Evolutionary conservation across 1,140 invertebrate genomes (phyloP).

Genomic region (Macrostomum lignano): DNA sequence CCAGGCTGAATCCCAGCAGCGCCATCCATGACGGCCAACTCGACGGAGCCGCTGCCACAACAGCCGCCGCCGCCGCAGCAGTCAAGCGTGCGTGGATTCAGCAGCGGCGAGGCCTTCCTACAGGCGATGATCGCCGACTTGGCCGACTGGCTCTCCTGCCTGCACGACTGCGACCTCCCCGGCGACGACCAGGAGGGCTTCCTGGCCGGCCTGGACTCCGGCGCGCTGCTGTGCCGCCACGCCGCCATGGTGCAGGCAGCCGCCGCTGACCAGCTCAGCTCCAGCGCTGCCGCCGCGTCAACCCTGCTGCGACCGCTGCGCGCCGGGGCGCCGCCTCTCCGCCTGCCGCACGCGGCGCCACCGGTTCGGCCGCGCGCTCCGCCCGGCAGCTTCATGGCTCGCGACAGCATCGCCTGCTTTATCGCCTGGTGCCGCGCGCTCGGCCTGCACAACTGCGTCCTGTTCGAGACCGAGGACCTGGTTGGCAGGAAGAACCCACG

Average conservation of each 20-base stretch:
- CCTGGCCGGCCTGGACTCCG: slow-evolving; percentile 65
- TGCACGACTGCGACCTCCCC: slow-evolving; percentile 53
- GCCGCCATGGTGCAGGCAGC: slow-evolving; percentile 64
- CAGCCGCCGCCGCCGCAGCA: too few species aligned
- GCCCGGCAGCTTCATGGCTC: slow-evolving; percentile 62
- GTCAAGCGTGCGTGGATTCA: neutral
- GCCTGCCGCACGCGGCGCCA: slow-evolving; percentile 10
- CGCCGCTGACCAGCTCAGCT: slow-evolving; percentile 37
- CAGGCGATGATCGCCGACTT: slow-evolving; percentile 41
- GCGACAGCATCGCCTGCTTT: slow-evolving; percentile 87
- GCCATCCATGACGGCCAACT: too few species aligned
- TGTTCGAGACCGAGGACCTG: slow-evolving; percentile 82
- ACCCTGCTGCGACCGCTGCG: too few species aligned
- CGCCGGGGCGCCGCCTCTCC: neutral
- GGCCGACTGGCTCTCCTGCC: slow-evolving; percentile 62
- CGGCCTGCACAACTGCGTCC: slow-evolving; percentile 58
- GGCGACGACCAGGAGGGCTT: slow-evolving; percentile 44
- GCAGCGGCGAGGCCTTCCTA: slow-evolving; percentile 4
- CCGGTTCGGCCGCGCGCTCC: slow-evolving; percentile 36
- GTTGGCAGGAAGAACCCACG: slow-evolving; percentile 80
- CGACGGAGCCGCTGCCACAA: too few species aligned
- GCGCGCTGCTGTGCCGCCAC: slow-evolving; percentile 63
- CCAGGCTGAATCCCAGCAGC: too few species aligned
- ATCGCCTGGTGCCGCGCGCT: slow-evolving; percentile 53
- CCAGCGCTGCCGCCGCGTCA: slow-evolving; percentile 11